A percentile compares a stretch with the other conserved stretches of the same genome.
phyloP scores from a whole-genome alignment of 2,113 vertebrate species.

The Protomyctophum bolini region DNA sequence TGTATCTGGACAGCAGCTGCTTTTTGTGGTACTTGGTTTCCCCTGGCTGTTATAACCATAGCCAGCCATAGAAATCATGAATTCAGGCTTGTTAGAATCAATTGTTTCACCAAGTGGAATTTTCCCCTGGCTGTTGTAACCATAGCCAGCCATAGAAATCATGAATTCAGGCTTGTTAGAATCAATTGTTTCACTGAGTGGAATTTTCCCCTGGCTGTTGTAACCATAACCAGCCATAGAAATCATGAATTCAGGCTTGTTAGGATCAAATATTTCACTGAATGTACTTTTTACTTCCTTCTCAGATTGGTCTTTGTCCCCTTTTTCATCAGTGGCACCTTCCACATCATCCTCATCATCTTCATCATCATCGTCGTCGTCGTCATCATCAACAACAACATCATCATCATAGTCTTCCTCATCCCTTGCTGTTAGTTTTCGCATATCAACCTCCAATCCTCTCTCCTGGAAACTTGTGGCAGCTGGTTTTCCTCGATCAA shows the following conservation, averaged over 20 bases:
- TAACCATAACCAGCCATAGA: slow-evolving; percentile 69
- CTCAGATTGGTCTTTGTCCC: slow-evolving; percentile 87
- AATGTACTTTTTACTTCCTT: slow-evolving; percentile 77
- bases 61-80: slow-evolving; percentile 68
- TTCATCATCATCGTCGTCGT: slow-evolving; percentile 63
- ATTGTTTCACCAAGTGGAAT: slow-evolving; percentile 56
- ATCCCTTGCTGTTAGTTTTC: slow-evolving; percentile 75
- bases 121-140: slow-evolving; percentile 59
- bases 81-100: slow-evolving; percentile 68
- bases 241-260: slow-evolving; percentile 71
- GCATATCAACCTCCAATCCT: slow-evolving; percentile 72
- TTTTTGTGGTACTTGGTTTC: slow-evolving; percentile 38
- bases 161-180: slow-evolving; percentile 73
- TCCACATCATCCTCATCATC: slow-evolving; percentile 75
- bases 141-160: slow-evolving; percentile 67
- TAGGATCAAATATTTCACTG: slow-evolving; percentile 53
- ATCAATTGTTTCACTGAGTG: slow-evolving; percentile 48
- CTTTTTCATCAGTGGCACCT: slow-evolving; percentile 87
- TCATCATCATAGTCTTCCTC: slow-evolving; percentile 80
- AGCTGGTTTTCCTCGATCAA: slow-evolving; percentile 25
- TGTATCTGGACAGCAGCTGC: slow-evolving; percentile 10
- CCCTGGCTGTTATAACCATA: slow-evolving; percentile 63
- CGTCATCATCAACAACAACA: slow-evolving; percentile 65
- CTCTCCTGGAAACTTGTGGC: slow-evolving; percentile 66
- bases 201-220: slow-evolving; percentile 60